Evolutionary conservation across 2,888 invertebrate genomes (phyloP).

Genomic region (Pseudeuparius sepicola): DNA sequence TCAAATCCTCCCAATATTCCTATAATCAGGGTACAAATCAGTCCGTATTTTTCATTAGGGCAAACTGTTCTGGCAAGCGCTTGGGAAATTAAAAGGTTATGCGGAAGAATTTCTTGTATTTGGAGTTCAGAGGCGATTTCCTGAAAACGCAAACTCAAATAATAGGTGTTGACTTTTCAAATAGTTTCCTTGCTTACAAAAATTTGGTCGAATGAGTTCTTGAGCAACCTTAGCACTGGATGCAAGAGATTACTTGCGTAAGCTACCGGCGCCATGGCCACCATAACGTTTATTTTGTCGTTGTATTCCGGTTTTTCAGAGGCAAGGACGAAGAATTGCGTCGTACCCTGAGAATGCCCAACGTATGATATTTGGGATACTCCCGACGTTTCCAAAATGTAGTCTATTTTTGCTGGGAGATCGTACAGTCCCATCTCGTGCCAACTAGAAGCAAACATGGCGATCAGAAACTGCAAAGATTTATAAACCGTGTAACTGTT

Average conservation of each 20-base stretch:
- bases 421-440: constrained; percentile 70
- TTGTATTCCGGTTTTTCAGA: constrained; percentile 52
- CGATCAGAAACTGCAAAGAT: too few species aligned
- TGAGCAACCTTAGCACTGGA: constrained; percentile 8
- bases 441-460: constrained; percentile 47
- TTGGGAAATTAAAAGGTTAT: too few species aligned
- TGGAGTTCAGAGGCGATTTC: too few species aligned
- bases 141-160: too few species aligned
- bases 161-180: too few species aligned
- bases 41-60: too few species aligned
- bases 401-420: constrained; percentile 66
- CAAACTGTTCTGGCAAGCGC: too few species aligned
- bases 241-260: constrained; percentile 43
- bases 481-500: too few species aligned
- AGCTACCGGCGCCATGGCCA: constrained; percentile 56
- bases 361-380: constrained; percentile 55
- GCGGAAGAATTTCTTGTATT: too few species aligned
- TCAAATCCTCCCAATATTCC: constrained; percentile 20
- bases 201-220: constrained; percentile 5
- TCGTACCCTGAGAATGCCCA: constrained; percentile 68
- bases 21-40: constrained; percentile 9
- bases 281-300: constrained; percentile 50
- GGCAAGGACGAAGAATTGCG: constrained; percentile 52
- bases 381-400: constrained; percentile 46
- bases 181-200: constrained; percentile 12